Evolutionary conservation across 2,797 vertebrate species (phyloP).

Genomic region (Scyliorhinus canicula): DNA sequence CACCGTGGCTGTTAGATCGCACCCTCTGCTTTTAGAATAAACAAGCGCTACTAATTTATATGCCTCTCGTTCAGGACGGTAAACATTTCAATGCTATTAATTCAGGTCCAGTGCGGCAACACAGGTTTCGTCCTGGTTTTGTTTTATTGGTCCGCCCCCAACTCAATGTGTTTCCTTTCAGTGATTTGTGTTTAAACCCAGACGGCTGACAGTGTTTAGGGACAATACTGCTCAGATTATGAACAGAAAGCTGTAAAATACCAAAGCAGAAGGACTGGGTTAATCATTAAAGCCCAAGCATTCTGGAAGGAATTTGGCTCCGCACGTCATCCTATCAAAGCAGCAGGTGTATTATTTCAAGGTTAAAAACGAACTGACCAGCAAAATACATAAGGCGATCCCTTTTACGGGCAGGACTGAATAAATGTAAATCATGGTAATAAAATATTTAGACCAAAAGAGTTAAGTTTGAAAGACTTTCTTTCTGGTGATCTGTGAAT

Average conservation of each 20-base stretch:
- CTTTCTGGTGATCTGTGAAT: not conserved
- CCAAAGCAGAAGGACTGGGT: not conserved
- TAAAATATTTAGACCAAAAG: not conserved
- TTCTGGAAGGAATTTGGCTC: not conserved
- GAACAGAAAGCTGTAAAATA: not conserved
- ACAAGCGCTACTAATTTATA: not conserved
- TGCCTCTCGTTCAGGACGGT: not conserved
- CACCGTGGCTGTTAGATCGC: too few relatives aligned
- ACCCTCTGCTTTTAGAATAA: not conserved
- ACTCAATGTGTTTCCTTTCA: not conserved
- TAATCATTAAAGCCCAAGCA: not conserved
- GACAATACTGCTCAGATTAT: not conserved
- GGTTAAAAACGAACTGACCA: not conserved
- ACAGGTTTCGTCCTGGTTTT: not conserved
- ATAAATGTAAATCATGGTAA: not conserved
- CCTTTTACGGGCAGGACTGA: not conserved
- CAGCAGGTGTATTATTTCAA: conserved; percentile 1
- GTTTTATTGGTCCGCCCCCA: not conserved
- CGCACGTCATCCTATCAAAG: not conserved
- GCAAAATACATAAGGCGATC: too few relatives aligned
- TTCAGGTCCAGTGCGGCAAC: not conserved
- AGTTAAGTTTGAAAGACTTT: not conserved
- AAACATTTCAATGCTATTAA: not conserved
- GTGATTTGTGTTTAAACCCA: not conserved
- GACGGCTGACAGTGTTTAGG: not conserved